Conservation (phyloP, 1,140 invertebrate genomes). For the Meloidogyne floridensis region DNA sequence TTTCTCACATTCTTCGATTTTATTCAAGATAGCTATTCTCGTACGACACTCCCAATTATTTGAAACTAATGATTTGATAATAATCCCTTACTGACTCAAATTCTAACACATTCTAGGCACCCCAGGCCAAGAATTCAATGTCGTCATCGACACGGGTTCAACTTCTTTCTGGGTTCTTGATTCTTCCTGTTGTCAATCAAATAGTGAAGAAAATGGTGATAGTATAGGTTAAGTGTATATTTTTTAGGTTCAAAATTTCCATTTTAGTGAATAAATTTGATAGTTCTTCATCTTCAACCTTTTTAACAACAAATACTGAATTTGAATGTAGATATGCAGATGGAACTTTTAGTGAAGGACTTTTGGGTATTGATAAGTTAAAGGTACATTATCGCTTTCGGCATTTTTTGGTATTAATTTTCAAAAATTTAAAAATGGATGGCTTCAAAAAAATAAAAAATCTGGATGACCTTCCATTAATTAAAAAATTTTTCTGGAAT, state of each 20-base stretch:
- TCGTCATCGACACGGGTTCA: constrained; percentile 39
- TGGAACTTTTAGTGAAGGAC: not conserved
- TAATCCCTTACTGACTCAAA: no score
- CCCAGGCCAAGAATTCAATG: constrained; percentile 29
- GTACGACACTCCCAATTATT: no score
- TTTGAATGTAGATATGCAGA: not conserved
- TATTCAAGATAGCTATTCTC: no score
- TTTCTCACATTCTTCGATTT: no score
- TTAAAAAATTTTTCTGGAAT: no score
- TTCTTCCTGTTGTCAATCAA: not conserved
- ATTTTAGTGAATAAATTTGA: not conserved
- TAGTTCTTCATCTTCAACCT: not conserved
- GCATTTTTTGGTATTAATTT: no score
- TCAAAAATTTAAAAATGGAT: no score
- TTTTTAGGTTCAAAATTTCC: not conserved
- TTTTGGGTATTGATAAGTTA: not conserved
- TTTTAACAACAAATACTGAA: not conserved
- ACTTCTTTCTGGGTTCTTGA: constrained; percentile 32
- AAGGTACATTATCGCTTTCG: not conserved
- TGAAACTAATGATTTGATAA: no score
- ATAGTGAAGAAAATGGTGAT: not conserved
- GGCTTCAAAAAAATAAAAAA: no score
- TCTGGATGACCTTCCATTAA: no score
- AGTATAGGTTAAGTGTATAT: not conserved
- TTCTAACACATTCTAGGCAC: constrained; percentile 21